Evolutionary conservation across 2,888 invertebrate species (phyloP).

Genomic region (Hololepta plana): DNA sequence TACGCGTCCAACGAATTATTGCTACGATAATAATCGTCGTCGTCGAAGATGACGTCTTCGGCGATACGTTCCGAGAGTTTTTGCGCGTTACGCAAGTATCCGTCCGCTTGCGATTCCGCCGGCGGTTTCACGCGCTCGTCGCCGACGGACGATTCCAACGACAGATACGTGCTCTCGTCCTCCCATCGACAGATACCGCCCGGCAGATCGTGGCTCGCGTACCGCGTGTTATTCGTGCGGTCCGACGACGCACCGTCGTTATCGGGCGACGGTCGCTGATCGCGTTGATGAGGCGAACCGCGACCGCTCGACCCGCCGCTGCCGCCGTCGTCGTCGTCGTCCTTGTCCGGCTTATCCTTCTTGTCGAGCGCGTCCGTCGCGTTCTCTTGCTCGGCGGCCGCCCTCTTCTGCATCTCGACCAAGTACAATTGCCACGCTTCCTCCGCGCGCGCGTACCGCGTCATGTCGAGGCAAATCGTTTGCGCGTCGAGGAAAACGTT

Average conservation of each 20-base stretch:
- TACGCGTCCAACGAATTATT: too few species aligned
- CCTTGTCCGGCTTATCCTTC: constrained; percentile 2
- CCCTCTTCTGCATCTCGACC: too few species aligned
- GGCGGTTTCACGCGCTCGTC: constrained; percentile 11
- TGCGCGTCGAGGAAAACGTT: too few species aligned
- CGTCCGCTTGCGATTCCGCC: too few species aligned
- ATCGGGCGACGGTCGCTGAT: constrained; percentile 2
- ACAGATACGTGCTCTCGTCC: constrained; percentile 61
- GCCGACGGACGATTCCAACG: constrained; percentile 33
- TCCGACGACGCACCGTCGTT: constrained; percentile 4
- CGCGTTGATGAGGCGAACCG: constrained; percentile 10
- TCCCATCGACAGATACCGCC: constrained; percentile 69
- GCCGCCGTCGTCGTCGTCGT: constrained; percentile 38
- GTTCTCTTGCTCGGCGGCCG: too few species aligned
- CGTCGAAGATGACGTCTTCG: constrained; percentile 12
- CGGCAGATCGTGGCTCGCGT: constrained; percentile 53
- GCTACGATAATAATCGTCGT: too few species aligned
- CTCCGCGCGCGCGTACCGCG: too few species aligned
- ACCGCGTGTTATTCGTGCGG: constrained; percentile 34
- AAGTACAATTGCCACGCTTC: too few species aligned
- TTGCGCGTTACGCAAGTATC: too few species aligned
- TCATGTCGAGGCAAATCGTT: too few species aligned
- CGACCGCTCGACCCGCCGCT: constrained; percentile 41
- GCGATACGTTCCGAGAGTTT: constrained; percentile 16
- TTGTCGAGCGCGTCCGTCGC: neutral